A percentile compares a stretch with the other conserved stretches of the same genome.
These are phyloP conservation scores for Anodontia alba DNA, from an alignment of 2,888 invertebrate genomes.

Conservation along the genomic window DNA sequence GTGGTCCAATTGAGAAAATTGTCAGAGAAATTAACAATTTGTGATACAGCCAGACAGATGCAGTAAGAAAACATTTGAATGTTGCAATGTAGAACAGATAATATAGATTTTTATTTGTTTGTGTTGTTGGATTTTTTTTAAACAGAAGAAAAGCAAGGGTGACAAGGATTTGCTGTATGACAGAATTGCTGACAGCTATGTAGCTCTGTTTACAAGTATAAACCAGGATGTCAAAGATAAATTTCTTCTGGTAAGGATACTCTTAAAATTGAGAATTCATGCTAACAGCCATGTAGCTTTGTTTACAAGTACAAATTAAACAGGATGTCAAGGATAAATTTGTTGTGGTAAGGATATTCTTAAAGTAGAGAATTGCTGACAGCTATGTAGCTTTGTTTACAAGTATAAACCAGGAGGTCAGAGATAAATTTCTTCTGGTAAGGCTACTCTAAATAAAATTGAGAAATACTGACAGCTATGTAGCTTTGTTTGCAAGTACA, in stretches of 20 bases:
- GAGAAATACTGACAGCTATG: slow-evolving; percentile 84
- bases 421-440: slow-evolving; percentile 83
- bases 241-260: slow-evolving; percentile 79
- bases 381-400: slow-evolving; percentile 83
- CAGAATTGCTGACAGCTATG: slow-evolving; percentile 84
- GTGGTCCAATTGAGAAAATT: too few relatives aligned
- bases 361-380: slow-evolving; percentile 84
- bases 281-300: slow-evolving; percentile 84
- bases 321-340: slow-evolving; percentile 84
- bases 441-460: too few relatives aligned
- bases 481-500: slow-evolving; percentile 82
- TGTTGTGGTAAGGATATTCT: slow-evolving; percentile 79
- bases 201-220: slow-evolving; percentile 82
- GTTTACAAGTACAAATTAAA: slow-evolving; percentile 82
- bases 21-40: too few relatives aligned
- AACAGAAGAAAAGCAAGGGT: slow-evolving; percentile 64
- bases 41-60: too few relatives aligned
- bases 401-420: slow-evolving; percentile 83
- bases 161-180: slow-evolving; percentile 82
- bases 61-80: too few relatives aligned
- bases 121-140: not conserved
- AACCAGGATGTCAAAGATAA: slow-evolving; percentile 84
- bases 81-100: too few relatives aligned
- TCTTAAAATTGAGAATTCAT: too few relatives aligned
- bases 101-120: too few relatives aligned